Conservation (phyloP, 2,888 invertebrate species). For the Flexamia atlantica region DNA sequence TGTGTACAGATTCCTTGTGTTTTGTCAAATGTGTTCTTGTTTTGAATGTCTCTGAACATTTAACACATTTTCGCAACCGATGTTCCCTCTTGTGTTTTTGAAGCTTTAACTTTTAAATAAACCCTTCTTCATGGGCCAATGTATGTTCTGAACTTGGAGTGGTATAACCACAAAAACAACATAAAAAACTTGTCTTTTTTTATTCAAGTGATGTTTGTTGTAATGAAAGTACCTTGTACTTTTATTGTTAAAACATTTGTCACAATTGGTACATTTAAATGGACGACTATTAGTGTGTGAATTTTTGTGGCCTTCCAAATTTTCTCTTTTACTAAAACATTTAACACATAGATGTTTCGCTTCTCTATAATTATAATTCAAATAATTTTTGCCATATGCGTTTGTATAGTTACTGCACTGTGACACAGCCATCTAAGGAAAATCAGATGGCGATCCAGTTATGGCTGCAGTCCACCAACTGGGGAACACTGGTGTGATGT, state of each 20-base stretch:
- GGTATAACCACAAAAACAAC: neutral
- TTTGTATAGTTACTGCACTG: no score
- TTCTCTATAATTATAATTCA: no score
- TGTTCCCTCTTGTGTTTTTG: neutral
- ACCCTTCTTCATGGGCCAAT: slow-evolving; percentile 17
- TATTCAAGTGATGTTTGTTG: neutral
- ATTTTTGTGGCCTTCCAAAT: slow-evolving; percentile 2
- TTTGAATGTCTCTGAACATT: neutral
- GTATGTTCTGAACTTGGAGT: neutral
- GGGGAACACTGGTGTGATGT: no score
- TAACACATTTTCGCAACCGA: neutral
- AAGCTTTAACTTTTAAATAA: neutral
- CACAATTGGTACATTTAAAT: slow-evolving; percentile 22
- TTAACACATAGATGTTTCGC: slow-evolving; percentile 14
- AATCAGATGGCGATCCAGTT: no score
- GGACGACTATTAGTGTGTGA: neutral
- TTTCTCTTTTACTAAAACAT: neutral
- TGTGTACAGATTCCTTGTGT: slow-evolving; percentile 16
- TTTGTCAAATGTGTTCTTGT: neutral
- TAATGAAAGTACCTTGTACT: neutral
- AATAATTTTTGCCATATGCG: no score
- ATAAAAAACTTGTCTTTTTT: neutral
- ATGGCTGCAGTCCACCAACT: no score
- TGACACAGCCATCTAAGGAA: no score
- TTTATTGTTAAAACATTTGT: neutral